Conservation (phyloP, 2,888 invertebrate species). For the Pandemis cinnamomeana region DNA sequence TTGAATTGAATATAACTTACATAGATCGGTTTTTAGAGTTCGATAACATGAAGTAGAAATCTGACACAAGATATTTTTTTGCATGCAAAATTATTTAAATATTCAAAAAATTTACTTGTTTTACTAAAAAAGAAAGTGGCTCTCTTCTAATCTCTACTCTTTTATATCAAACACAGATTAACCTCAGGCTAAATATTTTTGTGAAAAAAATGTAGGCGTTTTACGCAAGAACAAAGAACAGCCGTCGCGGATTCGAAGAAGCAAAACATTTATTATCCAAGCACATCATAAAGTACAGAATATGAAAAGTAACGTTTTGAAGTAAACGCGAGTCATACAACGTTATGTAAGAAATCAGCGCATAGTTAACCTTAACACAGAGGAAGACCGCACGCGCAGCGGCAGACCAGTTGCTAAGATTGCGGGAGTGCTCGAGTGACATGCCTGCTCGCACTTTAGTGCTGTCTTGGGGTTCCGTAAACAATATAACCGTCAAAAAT, state of each 20-base stretch:
- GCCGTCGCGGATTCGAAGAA: conserved; percentile 35
- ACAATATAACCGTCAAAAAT: neutral
- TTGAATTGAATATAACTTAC: no score
- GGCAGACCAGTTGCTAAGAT: conserved; percentile 60
- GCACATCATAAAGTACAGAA: conserved; percentile 31
- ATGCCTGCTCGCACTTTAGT: conserved; percentile 58
- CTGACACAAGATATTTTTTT: no score
- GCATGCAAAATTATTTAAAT: no score
- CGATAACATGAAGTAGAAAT: no score
- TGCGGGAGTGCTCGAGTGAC: conserved; percentile 63
- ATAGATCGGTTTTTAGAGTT: no score
- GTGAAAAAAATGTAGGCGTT: conserved; percentile 40
- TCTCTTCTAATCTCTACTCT: no score
- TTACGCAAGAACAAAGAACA: conserved; percentile 26
- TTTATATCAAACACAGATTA: neutral
- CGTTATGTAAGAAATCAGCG: conserved; percentile 51
- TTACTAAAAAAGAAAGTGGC: no score
- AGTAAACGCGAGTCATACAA: conserved; percentile 40
- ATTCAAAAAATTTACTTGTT: no score
- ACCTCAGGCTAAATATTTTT: neutral
- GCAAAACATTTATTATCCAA: conserved; percentile 31
- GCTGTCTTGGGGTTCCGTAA: conserved; percentile 53
- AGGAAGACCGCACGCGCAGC: conserved; percentile 60
- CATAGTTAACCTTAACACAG: conserved; percentile 56
- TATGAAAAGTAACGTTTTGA: conserved; percentile 41